Evolutionary conservation across 2,888 invertebrate species (phyloP), one percentile per base, ranked within the genome.

Genomic region (Diogma glabrata): DNA sequence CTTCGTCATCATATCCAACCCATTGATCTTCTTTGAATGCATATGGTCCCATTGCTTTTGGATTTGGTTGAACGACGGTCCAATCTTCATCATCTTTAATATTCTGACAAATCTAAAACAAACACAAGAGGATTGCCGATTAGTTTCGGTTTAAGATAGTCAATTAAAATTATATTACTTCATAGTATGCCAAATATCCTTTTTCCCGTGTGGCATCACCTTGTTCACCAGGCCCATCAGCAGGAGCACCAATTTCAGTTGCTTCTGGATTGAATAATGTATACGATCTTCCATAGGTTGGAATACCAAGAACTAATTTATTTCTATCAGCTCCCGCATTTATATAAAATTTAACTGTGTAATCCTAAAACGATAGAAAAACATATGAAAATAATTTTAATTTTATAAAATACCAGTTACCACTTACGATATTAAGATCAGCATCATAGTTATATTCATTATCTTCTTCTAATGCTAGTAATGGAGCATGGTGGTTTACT

Each of bases 1-100:
- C 80, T 57, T 87, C 81, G 61, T 93, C 93, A 62, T 93, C 93
- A 63, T 89, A 93, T 0, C 92, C 91, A 2, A 93, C 92, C 93
- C 93, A 94, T 68, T 92, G 92, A 68, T 91, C 85, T 19, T 80
- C 87, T 57, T 79, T 81, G 67, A 75, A 87, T 2, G 93, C 92
- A 61, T 90, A 92, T 0, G 95, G 94, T 0, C 91, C 93, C 83
- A 92, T 86, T 0, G 85, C 85, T 23, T 79, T 77, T 0, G 83
- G 76, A 67, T 89, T 84, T 0, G 89, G 87, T 55, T 88, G 80
- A 57, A 85, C 81, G 7, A 92, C 84, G 16, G 78, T 81, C 93
- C 93, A 94, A 1, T 80, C 80, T 3, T 65, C 59, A 49, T 84
- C 83, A 22, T 84, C 78, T 50, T 79, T 77, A 1, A 92, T 71